Percentiles rank a stretch among this genome's conserved stretches.
These are phyloP conservation scores for Myotis lucifugus DNA, from an alignment of 2,113 vertebrate species.

Conservation along the genomic window DNA sequence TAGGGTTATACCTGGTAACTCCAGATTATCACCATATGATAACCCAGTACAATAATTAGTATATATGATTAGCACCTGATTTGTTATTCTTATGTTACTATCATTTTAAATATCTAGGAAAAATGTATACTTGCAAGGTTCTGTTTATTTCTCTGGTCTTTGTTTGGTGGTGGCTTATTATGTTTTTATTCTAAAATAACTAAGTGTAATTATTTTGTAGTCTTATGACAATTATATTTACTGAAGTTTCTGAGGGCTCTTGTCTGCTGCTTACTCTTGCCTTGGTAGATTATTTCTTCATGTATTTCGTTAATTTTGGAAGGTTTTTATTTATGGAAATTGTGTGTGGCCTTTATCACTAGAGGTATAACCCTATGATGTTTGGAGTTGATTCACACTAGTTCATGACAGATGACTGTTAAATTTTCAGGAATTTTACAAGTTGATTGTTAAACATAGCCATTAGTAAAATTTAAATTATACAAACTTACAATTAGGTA, in stretches of 20 bases:
- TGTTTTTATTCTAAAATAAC: constrained; percentile 43
- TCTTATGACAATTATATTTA: background rate
- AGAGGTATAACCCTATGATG: background rate
- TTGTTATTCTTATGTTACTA: background rate
- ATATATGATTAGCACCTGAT: background rate
- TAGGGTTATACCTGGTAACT: background rate
- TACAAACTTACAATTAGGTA: background rate
- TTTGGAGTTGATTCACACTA: background rate
- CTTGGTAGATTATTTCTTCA: background rate
- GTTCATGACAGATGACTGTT: constrained; percentile 4
- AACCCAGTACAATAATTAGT: background rate
- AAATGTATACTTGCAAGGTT: background rate
- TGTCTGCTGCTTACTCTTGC: background rate
- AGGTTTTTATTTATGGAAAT: background rate
- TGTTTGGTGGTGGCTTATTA: constrained; percentile 14
- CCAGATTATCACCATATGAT: background rate
- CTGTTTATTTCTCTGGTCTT: background rate
- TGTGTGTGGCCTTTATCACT: background rate
- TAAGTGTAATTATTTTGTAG: background rate
- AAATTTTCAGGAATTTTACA: constrained; percentile 39
- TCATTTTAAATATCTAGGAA: constrained; percentile 45
- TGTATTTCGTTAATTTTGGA: background rate
- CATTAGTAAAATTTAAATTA: constrained; percentile 17
- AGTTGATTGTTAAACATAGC: background rate
- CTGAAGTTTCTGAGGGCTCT: background rate